Conservation (phyloP, 2,113 vertebrate genomes). For the Prinia subflava region DNA sequence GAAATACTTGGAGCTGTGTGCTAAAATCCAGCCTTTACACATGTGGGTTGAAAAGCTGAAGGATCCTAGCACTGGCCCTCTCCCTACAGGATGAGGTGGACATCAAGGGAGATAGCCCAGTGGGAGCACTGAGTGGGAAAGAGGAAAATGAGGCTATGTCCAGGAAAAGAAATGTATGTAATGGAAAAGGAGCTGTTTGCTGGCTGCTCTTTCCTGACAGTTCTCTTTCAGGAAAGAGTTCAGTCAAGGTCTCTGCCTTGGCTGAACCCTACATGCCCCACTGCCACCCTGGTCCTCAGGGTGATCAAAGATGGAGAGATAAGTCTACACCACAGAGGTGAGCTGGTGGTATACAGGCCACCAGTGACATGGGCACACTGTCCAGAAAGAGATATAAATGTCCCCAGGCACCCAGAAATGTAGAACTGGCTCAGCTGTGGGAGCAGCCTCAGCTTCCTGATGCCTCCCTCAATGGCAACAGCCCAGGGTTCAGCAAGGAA, state of each 20-base stretch:
- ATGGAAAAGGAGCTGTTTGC: neutral
- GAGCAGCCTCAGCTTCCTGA: neutral
- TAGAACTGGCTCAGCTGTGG: neutral
- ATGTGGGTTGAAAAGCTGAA: neutral
- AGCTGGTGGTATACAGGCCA: neutral
- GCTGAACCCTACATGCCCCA: neutral
- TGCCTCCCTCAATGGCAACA: neutral
- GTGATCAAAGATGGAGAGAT: neutral
- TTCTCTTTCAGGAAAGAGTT: neutral
- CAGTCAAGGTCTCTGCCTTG: neutral
- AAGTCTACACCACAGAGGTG: neutral
- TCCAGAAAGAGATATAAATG: neutral
- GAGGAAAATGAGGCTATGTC: neutral
- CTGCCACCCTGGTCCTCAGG: neutral
- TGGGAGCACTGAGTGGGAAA: neutral
- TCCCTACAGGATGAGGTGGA: fast-evolving
- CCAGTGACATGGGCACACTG: neutral
- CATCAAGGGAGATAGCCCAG: neutral
- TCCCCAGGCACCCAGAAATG: neutral
- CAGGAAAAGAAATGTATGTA: neutral
- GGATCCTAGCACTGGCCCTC: neutral
- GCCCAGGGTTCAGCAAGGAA: neutral
- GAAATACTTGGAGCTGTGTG: neutral
- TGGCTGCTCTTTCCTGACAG: neutral
- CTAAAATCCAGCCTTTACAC: neutral